phyloP scores from a whole-genome alignment of 2,113 vertebrate species.

The Eira barbara region DNA sequence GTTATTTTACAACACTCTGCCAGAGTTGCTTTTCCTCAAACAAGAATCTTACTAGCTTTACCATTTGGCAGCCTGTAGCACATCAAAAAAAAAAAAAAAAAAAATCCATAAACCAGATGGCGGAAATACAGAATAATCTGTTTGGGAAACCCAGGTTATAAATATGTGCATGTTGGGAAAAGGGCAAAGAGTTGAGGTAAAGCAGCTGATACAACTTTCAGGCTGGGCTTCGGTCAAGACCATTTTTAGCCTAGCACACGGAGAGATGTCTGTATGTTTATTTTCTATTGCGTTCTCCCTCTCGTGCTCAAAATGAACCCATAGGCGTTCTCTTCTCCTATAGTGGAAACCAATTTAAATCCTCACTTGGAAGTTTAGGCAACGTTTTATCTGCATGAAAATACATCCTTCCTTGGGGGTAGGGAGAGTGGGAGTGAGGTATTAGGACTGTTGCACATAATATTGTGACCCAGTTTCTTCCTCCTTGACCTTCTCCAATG shows the following conservation, averaged over 20 bases:
- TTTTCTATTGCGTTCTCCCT: constrained; percentile 6
- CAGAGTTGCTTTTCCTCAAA: constrained; percentile 55
- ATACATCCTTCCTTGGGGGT: background rate
- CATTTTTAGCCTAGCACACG: constrained; percentile 3
- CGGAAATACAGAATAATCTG: constrained; percentile 82
- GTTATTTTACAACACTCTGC: constrained; percentile 59
- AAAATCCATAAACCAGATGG: constrained; percentile 85
- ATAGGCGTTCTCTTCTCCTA: background rate
- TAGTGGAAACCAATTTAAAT: constrained; percentile 20
- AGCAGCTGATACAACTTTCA: constrained; percentile 77
- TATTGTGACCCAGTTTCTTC: background rate
- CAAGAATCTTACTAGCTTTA: constrained; percentile 68
- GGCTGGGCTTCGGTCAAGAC: background rate
- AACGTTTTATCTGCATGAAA: background rate
- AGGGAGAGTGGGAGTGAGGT: background rate
- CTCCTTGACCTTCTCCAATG: background rate
- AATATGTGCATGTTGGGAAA: constrained; percentile 73
- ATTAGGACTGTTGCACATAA: background rate
- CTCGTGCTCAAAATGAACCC: background rate
- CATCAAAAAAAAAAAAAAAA: constrained; percentile 70
- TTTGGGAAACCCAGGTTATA: constrained; percentile 80
- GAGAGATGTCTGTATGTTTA: background rate
- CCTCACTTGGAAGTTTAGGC: background rate
- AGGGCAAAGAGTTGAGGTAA: constrained; percentile 73
- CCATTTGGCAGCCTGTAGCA: constrained; percentile 75